These are phyloP conservation scores for Zingel zingel DNA, from an alignment of 2,113 vertebrate genomes.

Conservation along the genomic window DNA sequence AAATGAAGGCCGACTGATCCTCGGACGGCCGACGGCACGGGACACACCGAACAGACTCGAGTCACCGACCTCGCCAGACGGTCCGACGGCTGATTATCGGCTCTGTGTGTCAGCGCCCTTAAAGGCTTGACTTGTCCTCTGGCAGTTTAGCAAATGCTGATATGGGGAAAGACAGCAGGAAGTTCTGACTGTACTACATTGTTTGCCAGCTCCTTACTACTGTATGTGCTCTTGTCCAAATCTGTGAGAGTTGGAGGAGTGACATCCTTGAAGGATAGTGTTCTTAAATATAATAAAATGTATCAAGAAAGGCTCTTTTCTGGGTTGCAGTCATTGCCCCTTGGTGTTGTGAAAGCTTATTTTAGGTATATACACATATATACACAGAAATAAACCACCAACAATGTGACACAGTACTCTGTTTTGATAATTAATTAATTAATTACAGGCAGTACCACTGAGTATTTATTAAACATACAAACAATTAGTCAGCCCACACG, in stretches of 20 bases:
- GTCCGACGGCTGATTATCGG: too few relatives aligned
- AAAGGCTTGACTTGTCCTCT: slow-evolving; percentile 47
- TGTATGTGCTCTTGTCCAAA: neutral
- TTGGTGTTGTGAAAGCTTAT: neutral
- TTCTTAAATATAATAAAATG: neutral
- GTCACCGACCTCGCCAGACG: too few relatives aligned
- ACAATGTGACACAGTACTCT: neutral
- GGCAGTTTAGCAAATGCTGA: slow-evolving; percentile 45
- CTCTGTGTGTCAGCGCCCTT: too few relatives aligned
- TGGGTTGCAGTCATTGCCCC: neutral
- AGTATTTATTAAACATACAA: slow-evolving; percentile 40
- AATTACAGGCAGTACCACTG: slow-evolving; percentile 30
- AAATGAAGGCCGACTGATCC: too few relatives aligned
- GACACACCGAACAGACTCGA: too few relatives aligned
- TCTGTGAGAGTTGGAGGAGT: neutral
- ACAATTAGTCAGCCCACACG: neutral
- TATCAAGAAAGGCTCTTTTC: neutral
- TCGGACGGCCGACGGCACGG: too few relatives aligned
- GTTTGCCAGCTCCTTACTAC: neutral
- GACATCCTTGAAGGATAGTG: slow-evolving; percentile 6
- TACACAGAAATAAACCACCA: neutral
- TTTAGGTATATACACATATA: neutral
- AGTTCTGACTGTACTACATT: slow-evolving; percentile 2
- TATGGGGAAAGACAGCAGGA: slow-evolving; percentile 33
- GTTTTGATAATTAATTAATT: slow-evolving; percentile 24